Conservation (phyloP, 2,888 invertebrate species). For the Argyresthia albistria region DNA sequence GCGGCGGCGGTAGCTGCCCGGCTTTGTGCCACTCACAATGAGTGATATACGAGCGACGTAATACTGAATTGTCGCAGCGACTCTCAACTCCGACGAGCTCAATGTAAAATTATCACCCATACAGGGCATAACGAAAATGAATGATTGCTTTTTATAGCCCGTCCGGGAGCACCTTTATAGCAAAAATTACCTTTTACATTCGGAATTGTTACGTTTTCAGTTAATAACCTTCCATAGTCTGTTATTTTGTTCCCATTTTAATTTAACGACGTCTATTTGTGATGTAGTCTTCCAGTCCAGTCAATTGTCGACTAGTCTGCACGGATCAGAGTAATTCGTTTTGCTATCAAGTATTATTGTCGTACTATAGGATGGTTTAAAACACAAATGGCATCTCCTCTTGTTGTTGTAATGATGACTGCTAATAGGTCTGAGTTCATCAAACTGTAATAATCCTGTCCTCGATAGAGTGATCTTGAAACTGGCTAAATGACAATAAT, state of each 20-base stretch:
- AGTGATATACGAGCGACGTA: slow-evolving; percentile 68
- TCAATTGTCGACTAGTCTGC: not conserved
- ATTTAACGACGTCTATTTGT: slow-evolving; percentile 14
- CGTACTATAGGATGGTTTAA: slow-evolving; percentile 38
- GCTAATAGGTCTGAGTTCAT: slow-evolving; percentile 33
- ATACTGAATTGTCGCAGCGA: slow-evolving; percentile 61
- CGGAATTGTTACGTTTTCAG: slow-evolving; percentile 19
- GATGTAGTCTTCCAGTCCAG: not conserved
- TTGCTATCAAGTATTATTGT: slow-evolving; percentile 38
- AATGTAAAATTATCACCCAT: slow-evolving; percentile 68
- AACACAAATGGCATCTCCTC: slow-evolving; percentile 18
- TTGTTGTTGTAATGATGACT: not conserved
- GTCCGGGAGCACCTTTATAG: slow-evolving; percentile 34
- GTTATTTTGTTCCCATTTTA: slow-evolving; percentile 23
- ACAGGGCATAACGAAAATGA: slow-evolving; percentile 69
- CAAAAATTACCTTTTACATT: slow-evolving; percentile 30
- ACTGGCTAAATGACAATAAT: slow-evolving; percentile 42
- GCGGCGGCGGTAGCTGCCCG: slow-evolving; percentile 53
- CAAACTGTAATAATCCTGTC: slow-evolving; percentile 33
- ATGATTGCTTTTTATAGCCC: slow-evolving; percentile 61
- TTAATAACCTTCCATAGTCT: slow-evolving; percentile 9
- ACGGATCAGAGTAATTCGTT: slow-evolving; percentile 25
- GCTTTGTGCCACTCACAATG: slow-evolving; percentile 67
- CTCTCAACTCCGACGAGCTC: slow-evolving; percentile 36
- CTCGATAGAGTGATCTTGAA: slow-evolving; percentile 37